Evolutionary conservation across 1,140 invertebrate species (phyloP), one percentile per base, ranked within the genome.

Genomic region (Dryas iulia): DNA sequence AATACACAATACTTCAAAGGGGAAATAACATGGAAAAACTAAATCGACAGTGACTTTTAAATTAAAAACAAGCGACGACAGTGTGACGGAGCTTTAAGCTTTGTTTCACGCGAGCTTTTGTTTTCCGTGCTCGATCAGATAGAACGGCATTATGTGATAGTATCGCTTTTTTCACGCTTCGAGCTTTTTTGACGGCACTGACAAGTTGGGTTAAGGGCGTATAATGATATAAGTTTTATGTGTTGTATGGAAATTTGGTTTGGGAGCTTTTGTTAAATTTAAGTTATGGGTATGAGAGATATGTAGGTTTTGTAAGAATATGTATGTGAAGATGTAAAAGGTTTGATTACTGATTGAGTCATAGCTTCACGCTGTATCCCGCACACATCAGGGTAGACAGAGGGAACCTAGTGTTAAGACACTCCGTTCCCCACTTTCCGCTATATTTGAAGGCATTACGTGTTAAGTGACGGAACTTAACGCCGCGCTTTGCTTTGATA

Each of bases 51-150:
- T 47, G 39, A 47, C 39, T 47, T 47, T 47, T 47, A 47, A 47
- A 47, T 47, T 47, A 47, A 47, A 47, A 47, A 21, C 39, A 18
- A 47, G 39, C 8, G 39, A 47, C 2, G 6, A 39, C 35, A 18
- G 39, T 21, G 39, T 47, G 39, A 47, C 7, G 39, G 39, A 47
- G 39, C 39, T 47, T 18, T 47, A 14, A 58, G 56, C 30, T 58
- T 28, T 58, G 25, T 58, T 58, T 58, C 14, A 47, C 18, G 39
- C 39, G 18, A 47, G 39, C 39, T 21, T 47, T 47, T 47, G 39
- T 47, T 54, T 67, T 67, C 11, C 28, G 47, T 67, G 65, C 25
- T 30, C 58, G 12, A 67, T 60, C 59, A 39, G 58, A 60, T 60
- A 61, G 35, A 24, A 53, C 1, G 26, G 39, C 57, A 53, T 57